phyloP scores from a whole-genome alignment of 2,888 invertebrate genomes.

The Cheilosia soror region DNA sequence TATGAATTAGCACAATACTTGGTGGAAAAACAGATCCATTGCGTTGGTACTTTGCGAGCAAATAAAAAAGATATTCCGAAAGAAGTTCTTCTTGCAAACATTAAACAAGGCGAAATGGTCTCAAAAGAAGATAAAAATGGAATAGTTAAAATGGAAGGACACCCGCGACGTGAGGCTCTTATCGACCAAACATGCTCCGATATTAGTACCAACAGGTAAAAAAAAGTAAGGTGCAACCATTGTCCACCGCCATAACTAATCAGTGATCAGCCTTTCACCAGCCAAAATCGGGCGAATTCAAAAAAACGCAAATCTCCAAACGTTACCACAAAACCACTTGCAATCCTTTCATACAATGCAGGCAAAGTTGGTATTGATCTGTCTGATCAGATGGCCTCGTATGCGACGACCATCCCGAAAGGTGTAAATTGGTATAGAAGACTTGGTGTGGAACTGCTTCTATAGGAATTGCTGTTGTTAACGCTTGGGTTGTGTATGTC shows the following conservation, averaged over 20 bases:
- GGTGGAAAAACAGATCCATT: conserved; percentile 27
- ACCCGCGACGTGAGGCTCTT: conserved; percentile 78
- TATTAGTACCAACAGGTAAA: conserved; percentile 14
- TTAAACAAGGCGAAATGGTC: conserved; percentile 75
- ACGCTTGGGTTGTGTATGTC: no score
- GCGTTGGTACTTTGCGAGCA: conserved; percentile 57
- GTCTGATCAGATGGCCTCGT: not conserved
- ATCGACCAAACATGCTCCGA: conserved; percentile 76
- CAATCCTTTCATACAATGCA: conserved; percentile 24
- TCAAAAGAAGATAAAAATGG: conserved; percentile 78
- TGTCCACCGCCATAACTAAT: not conserved
- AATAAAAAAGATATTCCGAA: conserved; percentile 49
- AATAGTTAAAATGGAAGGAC: conserved; percentile 79
- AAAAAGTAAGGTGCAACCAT: conserved; percentile 13
- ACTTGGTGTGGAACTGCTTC: no score
- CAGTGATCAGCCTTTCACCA: not conserved
- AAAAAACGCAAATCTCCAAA: conserved; percentile 1
- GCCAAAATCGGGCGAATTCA: not conserved
- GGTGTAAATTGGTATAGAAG: no score
- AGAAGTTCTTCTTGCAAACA: conserved; percentile 53
- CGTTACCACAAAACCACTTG: conserved; percentile 35
- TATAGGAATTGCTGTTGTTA: no score
- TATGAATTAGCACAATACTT: conserved; percentile 39
- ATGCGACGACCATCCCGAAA: no score
- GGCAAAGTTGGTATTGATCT: conserved; percentile 22